These are phyloP conservation scores for Drosophila subobscura DNA, from an alignment of 1,140 invertebrate genomes.

Conservation along the genomic window DNA sequence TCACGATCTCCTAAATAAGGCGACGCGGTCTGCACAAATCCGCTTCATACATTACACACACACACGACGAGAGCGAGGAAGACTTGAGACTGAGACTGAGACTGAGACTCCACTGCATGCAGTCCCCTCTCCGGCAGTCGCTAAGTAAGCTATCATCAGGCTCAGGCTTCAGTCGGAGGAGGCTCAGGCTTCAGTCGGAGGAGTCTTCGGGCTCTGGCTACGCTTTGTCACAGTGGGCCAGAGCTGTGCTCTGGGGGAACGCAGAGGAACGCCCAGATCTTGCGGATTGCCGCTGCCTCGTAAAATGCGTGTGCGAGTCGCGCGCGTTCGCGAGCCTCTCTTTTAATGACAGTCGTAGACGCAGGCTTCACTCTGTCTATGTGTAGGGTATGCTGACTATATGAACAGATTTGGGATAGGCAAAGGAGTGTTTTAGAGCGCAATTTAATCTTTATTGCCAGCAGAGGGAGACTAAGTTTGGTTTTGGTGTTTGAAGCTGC, in stretches of 20 bases:
- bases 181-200: slow-evolving; percentile 12
- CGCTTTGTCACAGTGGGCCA: slow-evolving; percentile 61
- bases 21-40: slow-evolving; percentile 71
- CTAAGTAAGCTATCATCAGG: slow-evolving; percentile 83
- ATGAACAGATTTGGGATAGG: neutral
- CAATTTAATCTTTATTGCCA: too few relatives aligned
- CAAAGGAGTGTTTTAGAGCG: neutral
- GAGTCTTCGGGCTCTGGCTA: slow-evolving; percentile 7
- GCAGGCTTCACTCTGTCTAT: slow-evolving; percentile 29
- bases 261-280: slow-evolving; percentile 18
- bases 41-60: slow-evolving; percentile 73
- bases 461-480: neutral
- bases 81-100: neutral
- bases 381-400: slow-evolving; percentile 10
- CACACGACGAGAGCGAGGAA: slow-evolving; percentile 1
- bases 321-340: slow-evolving; percentile 54
- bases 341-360: slow-evolving; percentile 79
- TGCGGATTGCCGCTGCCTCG: slow-evolving; percentile 59
- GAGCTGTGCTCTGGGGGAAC: slow-evolving; percentile 25
- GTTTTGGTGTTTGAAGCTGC: too few relatives aligned
- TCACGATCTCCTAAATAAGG: slow-evolving; percentile 84
- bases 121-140: slow-evolving; percentile 52
- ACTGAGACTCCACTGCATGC: too few relatives aligned
- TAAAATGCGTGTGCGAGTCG: slow-evolving; percentile 82
- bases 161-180: slow-evolving; percentile 26